phyloP scores from a whole-genome alignment of 2,113 vertebrate genomes.

The Phylloscopus trochiloides region DNA sequence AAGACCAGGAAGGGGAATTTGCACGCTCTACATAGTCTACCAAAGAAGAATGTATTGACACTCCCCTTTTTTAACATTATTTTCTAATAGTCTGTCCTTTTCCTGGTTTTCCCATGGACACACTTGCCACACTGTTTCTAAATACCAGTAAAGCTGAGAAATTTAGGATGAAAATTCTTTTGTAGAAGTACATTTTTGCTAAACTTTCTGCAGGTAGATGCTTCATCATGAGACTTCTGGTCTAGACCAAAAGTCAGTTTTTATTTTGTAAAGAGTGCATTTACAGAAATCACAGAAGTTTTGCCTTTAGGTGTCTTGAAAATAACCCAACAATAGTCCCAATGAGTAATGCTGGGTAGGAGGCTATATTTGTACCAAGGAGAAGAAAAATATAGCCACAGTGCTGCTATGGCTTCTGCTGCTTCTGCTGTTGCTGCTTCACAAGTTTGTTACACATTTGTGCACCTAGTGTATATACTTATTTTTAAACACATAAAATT shows the following conservation, averaged over 20 bases:
- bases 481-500: not conserved
- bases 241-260: not conserved
- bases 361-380: not conserved
- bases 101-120: fast-evolving
- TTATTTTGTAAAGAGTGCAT: not conserved
- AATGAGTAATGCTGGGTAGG: not conserved
- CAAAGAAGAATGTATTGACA: not conserved
- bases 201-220: not conserved
- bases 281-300: not conserved
- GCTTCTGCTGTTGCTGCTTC: not conserved
- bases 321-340: not conserved
- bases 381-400: not conserved
- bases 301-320: not conserved
- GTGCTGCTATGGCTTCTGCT: not conserved
- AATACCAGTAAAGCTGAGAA: not conserved
- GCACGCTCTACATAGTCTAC: not conserved
- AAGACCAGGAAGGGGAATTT: not conserved
- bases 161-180: not conserved
- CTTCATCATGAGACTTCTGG: not conserved
- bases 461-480: not conserved
- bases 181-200: not conserved
- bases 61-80: fast-evolving
- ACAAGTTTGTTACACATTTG: not conserved
- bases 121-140: not conserved
- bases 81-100: not conserved